Evolutionary conservation across 2,888 invertebrate species (phyloP).

Genomic region (Troides oblongomaculatus): DNA sequence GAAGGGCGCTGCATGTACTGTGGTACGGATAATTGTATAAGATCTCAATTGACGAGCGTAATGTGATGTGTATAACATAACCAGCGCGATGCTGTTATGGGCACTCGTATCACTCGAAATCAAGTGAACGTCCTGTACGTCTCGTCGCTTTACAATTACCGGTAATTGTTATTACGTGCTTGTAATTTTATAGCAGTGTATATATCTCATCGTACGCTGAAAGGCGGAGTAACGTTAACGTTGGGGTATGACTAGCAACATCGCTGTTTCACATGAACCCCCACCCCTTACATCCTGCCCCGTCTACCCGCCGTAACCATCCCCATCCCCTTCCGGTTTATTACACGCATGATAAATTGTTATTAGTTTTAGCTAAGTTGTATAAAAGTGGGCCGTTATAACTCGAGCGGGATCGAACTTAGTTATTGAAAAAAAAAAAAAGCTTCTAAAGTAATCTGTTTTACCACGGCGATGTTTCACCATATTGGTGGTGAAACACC

Average conservation of each 20-base stretch:
- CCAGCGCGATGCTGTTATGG: too few species aligned
- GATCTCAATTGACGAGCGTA: too few species aligned
- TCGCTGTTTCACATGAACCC: slow-evolving; percentile 6
- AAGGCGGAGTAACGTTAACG: neutral
- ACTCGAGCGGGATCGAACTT: slow-evolving; percentile 3
- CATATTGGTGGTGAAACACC: neutral
- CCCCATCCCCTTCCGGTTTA: neutral
- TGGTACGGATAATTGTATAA: too few species aligned
- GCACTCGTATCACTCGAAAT: too few species aligned
- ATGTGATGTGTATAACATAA: too few species aligned
- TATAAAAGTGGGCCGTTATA: slow-evolving; percentile 4
- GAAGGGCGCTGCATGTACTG: too few species aligned
- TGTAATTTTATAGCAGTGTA: neutral
- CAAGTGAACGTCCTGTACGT: too few species aligned
- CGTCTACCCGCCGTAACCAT: too few species aligned
- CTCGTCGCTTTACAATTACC: neutral
- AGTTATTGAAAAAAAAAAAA: slow-evolving; percentile 6
- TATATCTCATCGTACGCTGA: neutral
- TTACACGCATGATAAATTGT: slow-evolving; percentile 26
- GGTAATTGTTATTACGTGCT: neutral
- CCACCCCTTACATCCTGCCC: neutral
- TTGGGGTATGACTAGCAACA: slow-evolving; percentile 11
- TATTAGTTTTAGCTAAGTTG: slow-evolving; percentile 16
- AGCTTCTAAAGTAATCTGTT: neutral
- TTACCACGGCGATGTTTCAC: neutral